phyloP scores from a whole-genome alignment of 2,888 invertebrate genomes.

The Ormyrus labotus region DNA sequence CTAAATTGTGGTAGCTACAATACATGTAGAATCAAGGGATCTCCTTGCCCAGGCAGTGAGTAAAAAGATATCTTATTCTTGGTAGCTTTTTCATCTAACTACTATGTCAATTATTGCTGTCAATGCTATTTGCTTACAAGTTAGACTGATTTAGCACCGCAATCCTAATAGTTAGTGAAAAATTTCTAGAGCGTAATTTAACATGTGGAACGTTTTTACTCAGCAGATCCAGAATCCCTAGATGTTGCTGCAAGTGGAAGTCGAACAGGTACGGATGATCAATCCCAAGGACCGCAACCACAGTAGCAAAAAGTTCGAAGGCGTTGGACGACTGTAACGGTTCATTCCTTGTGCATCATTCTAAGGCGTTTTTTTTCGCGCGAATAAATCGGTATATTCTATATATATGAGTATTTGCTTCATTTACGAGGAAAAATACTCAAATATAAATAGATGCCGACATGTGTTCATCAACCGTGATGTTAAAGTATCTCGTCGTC shows the following conservation, averaged over 20 bases:
- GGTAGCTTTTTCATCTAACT: not conserved
- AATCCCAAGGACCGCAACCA: slow-evolving; percentile 59
- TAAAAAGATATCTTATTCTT: slow-evolving; percentile 15
- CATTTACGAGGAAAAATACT: not conserved
- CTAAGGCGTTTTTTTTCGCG: slow-evolving; percentile 50
- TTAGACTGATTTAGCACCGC: slow-evolving; percentile 23
- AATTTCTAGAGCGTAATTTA: not conserved
- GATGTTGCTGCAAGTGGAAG: slow-evolving; percentile 67
- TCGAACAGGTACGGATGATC: slow-evolving; percentile 65
- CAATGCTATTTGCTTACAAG: not conserved
- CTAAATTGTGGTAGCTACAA: slow-evolving; percentile 93
- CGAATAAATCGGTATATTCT: slow-evolving; percentile 41
- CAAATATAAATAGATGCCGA: slow-evolving; percentile 23
- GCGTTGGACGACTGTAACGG: slow-evolving; percentile 50
- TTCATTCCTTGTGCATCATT: slow-evolving; percentile 54
- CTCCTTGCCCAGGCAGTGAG: slow-evolving; percentile 73
- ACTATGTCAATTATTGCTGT: slow-evolving; percentile 31
- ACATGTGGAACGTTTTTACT: not conserved
- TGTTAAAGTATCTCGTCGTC: not conserved
- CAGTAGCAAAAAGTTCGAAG: slow-evolving; percentile 54
- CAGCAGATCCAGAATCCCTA: slow-evolving; percentile 66
- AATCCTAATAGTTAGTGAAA: slow-evolving; percentile 11
- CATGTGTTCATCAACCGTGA: slow-evolving; percentile 23
- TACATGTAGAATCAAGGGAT: slow-evolving; percentile 87
- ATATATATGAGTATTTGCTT: slow-evolving; percentile 17